These are phyloP conservation scores for Mycalesis mineus DNA, from an alignment of 2,888 invertebrate species.

Conservation along the genomic window DNA sequence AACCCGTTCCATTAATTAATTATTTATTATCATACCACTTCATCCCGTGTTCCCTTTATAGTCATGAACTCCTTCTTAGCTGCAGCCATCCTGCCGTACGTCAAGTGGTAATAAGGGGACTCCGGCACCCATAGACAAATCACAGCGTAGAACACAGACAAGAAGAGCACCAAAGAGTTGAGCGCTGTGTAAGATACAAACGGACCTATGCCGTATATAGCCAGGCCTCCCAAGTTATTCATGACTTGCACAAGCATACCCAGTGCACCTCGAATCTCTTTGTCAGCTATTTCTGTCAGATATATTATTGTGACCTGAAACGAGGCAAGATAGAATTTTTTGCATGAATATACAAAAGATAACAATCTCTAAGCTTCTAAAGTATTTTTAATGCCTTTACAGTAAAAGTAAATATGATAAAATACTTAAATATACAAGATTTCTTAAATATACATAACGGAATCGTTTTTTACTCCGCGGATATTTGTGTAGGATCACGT, in stretches of 20 bases:
- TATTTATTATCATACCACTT: slow-evolving; percentile 48
- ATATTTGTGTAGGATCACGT: too few species aligned
- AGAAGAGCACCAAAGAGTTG: slow-evolving; percentile 62
- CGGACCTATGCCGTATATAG: slow-evolving; percentile 67
- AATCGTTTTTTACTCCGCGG: too few species aligned
- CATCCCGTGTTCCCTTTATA: slow-evolving; percentile 64
- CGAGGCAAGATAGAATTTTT: too few species aligned
- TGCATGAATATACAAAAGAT: too few species aligned
- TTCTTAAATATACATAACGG: too few species aligned
- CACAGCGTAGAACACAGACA: slow-evolving; percentile 68
- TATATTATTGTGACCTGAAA: slow-evolving; percentile 74
- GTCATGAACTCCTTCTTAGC: slow-evolving; percentile 64
- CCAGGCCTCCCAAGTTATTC: slow-evolving; percentile 65
- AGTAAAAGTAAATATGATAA: too few species aligned
- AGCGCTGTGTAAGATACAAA: slow-evolving; percentile 65
- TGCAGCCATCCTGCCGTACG: slow-evolving; percentile 64
- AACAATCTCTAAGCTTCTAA: too few species aligned
- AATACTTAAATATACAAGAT: too few species aligned
- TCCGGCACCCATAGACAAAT: slow-evolving; percentile 79
- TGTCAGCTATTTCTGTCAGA: slow-evolving; percentile 74
- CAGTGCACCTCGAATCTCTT: slow-evolving; percentile 67
- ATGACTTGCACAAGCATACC: slow-evolving; percentile 72
- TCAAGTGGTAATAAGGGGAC: slow-evolving; percentile 79
- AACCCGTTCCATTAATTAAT: too few species aligned
- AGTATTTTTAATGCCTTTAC: too few species aligned